These are phyloP conservation scores for Falco novaeseelandiae DNA, from an alignment of 2,797 vertebrate species.

Conservation along the genomic window DNA sequence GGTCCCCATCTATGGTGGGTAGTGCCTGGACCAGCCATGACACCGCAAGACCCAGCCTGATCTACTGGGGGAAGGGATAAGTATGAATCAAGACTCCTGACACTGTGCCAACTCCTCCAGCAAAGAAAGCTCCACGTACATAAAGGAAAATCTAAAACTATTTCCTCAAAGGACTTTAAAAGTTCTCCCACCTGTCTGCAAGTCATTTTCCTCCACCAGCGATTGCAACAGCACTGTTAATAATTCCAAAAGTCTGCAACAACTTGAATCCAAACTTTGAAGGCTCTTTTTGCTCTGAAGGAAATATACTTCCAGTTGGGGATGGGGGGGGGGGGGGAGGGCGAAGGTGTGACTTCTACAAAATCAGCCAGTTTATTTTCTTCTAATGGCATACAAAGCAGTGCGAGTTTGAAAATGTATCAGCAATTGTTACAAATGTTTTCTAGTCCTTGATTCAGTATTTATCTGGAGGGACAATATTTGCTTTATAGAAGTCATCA, in stretches of 20 bases:
- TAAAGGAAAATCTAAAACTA: not conserved
- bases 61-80: not conserved
- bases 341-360: not conserved
- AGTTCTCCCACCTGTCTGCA: not conserved
- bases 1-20: not conserved
- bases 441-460: not conserved
- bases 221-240: not conserved
- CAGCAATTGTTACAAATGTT: not conserved
- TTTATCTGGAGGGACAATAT: not conserved
- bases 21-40: not conserved
- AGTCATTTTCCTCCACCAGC: not conserved
- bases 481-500: not conserved
- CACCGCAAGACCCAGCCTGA: not conserved
- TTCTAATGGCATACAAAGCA: not conserved
- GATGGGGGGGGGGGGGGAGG: too few relatives aligned
- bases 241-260: slow-evolving; percentile 1
- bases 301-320: not conserved
- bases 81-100: not conserved
- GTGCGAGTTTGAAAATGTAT: not conserved
- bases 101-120: not conserved
- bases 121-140: not conserved
- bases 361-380: not conserved
- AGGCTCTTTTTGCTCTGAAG: not conserved
- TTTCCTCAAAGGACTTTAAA: not conserved
- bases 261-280: slow-evolving; percentile 25